Evolutionary conservation across 2,113 vertebrate species (phyloP), one percentile per base, ranked within the genome.

Genomic region (Phaethon lepturus): DNA sequence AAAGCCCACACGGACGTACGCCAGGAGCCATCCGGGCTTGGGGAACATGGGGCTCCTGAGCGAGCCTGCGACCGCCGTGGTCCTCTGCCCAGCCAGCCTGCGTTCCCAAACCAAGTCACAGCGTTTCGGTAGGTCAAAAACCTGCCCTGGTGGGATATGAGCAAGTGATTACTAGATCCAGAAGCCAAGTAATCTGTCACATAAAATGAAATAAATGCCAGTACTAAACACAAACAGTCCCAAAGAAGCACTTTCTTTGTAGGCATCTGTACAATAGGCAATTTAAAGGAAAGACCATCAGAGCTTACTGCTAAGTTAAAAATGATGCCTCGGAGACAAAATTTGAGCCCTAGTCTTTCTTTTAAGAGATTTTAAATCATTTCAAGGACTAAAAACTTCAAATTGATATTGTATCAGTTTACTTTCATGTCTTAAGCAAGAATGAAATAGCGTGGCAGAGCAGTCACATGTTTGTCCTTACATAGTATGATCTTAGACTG

Each of bases 221-320:
- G 20, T 66, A 67, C 89, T 80, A 90, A 97, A 91, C 78, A 76
- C 84, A 94, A 93, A 91, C 71, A 83, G 95, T 94, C 91, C 94
- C 97, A 11, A 68, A 52, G 93, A 95, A 95, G 81, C 93, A 80
- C 81, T 95, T 95, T 82, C 93, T 94, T 90, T 19, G 87, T 58
- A 82, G 91, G 74, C 71, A 53, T 86, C 86, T 69, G 74, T 90
- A 91, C 94, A 94, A 93, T 13, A 95, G 81, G 95, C 86, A 95
- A 96, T 96, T 95, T 96, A 93, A 79, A 90, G 92, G 72, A 83
- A 96, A 93, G 83, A 94, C 93, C 73, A 95, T 91, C 69, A 91
- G 72, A 94, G 71, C 75, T 91, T 74, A 77, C 81, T 59, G 53
- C 71, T 69, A 87, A 90, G 87, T 85, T 95, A 85, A 88, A 96